Evolutionary conservation across 1,140 invertebrate species (phyloP).

Genomic region (Elymnias hypermnestra): DNA sequence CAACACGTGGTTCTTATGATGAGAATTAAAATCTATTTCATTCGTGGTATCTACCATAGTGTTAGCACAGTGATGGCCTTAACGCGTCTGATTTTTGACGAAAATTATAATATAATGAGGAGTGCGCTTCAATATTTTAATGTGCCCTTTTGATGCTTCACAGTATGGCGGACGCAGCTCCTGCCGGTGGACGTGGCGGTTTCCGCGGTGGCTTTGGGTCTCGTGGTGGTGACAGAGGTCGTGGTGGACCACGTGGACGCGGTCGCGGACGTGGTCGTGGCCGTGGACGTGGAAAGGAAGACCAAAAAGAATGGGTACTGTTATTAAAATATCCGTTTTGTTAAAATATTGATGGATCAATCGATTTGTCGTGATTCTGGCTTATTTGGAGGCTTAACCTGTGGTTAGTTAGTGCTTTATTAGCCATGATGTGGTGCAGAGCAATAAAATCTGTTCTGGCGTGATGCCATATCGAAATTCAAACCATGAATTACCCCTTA

Average conservation of each 20-base stretch:
- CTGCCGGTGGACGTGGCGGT: conserved; percentile 93
- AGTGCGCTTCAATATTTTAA: neutral
- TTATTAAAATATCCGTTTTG: no score
- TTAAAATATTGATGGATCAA: no score
- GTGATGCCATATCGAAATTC: no score
- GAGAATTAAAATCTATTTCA: conserved; percentile 53
- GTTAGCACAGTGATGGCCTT: conserved; percentile 59
- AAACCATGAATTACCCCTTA: no score
- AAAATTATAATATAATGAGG: no score
- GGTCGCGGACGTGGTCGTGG: no score
- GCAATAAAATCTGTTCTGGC: no score
- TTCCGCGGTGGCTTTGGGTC: conserved; percentile 95
- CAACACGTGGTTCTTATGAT: conserved; percentile 58
- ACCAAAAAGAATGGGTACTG: conserved; percentile 99
- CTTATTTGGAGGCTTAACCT: no score
- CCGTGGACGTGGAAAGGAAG: conserved; percentile 95
- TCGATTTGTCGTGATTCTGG: no score
- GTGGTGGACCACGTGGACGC: conserved; percentile 87
- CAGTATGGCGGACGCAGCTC: conserved; percentile 97
- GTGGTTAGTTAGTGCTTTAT: no score
- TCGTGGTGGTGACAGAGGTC: conserved; percentile 86
- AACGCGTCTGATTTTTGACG: conserved; percentile 58
- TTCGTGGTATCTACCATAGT: conserved; percentile 73
- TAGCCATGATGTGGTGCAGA: no score
- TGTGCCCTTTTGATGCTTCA: conserved; percentile 9